Conservation (phyloP, 2,113 vertebrate species). For the Microtus richardsoni region DNA sequence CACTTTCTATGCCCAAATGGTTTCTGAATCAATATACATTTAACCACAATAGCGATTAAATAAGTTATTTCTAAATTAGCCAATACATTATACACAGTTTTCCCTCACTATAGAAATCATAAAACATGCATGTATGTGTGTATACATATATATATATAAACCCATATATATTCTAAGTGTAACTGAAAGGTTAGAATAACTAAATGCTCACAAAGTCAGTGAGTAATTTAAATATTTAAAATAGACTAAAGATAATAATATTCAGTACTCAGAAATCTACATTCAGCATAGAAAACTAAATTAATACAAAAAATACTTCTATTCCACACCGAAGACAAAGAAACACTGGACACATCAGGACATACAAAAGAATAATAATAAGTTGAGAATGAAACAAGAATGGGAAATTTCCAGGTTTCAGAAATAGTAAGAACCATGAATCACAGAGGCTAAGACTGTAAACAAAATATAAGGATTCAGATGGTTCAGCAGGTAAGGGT, state of each 20-base stretch:
- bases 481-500: not conserved
- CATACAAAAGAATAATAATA: not conserved
- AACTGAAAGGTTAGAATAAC: constrained; percentile 60
- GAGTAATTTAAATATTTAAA: not conserved
- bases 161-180: not conserved
- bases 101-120: constrained; percentile 10
- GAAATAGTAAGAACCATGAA: not conserved
- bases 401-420: not conserved
- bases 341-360: constrained; percentile 1
- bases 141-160: not conserved
- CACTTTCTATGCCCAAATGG: constrained; percentile 66
- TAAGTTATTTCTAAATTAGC: constrained; percentile 75
- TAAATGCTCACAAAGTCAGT: constrained; percentile 22
- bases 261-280: not conserved
- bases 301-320: not conserved
- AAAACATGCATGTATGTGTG: not conserved
- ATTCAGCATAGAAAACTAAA: not conserved
- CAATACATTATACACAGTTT: constrained; percentile 53
- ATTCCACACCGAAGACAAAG: not conserved
- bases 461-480: not conserved
- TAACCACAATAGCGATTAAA: constrained; percentile 70
- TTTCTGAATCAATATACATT: constrained; percentile 68
- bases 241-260: constrained; percentile 47
- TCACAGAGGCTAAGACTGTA: not conserved
- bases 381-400: constrained; percentile 18